These are phyloP conservation scores for Microvelia longipes DNA, from an alignment of 1,140 invertebrate genomes.

Conservation along the genomic window DNA sequence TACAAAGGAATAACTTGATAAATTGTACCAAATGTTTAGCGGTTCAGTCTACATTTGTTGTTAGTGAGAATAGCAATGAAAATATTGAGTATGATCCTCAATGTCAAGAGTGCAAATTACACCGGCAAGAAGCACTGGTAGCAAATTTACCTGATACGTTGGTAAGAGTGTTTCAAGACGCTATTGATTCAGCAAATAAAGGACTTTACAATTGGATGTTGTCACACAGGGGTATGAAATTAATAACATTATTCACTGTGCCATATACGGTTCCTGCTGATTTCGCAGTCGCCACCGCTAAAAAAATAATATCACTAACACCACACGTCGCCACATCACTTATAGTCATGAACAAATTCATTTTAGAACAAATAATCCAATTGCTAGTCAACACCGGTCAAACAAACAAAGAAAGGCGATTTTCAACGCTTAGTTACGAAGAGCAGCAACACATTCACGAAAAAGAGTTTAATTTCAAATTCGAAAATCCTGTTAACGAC, in stretches of 20 bases:
- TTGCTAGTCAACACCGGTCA: conserved; percentile 28
- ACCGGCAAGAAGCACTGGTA: conserved; percentile 69
- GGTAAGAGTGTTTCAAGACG: conserved; percentile 73
- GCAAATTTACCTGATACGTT: conserved; percentile 73
- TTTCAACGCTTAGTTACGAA: not conserved
- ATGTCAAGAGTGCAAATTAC: conserved; percentile 65
- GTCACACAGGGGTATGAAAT: conserved; percentile 59
- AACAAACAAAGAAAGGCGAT: conserved; percentile 36
- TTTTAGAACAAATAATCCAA: conserved; percentile 37
- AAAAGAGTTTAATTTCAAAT: conserved; percentile 40
- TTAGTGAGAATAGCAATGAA: conserved; percentile 53
- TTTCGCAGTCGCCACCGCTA: conserved; percentile 63
- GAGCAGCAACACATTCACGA: conserved; percentile 4
- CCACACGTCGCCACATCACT: conserved; percentile 39
- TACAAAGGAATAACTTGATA: conserved; percentile 81
- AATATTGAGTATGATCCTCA: conserved; percentile 60
- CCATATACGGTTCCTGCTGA: conserved; percentile 75
- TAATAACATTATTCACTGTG: conserved; percentile 59
- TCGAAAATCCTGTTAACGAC: conserved; percentile 30
- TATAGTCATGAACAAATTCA: conserved; percentile 36
- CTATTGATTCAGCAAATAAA: conserved; percentile 78
- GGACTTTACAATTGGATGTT: conserved; percentile 80
- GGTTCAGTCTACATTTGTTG: conserved; percentile 62
- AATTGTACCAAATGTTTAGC: conserved; percentile 69
- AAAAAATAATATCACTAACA: conserved; percentile 44